Base-by-base conservation (phyloP, 2,888 invertebrate genomes). In the Odontomyia ornata region DNA sequence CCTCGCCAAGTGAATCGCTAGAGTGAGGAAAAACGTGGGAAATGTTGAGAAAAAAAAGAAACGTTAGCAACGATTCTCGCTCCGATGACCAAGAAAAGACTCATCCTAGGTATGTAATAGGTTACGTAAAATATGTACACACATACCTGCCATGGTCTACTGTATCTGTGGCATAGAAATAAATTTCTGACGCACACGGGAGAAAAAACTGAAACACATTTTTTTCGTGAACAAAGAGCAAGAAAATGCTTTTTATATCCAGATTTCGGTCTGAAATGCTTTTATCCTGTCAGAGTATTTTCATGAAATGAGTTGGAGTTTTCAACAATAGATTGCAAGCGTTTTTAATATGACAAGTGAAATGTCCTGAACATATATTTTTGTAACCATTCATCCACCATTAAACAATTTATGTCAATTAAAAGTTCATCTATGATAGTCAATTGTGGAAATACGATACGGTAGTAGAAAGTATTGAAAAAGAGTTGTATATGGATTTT, bases 291-390 rank as follows among this genome's bases (percentile, higher is more conserved):
- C 52, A 52, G 52, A 52, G 13, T 52, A 18, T 36, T 36, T 36
- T 9, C 3, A 36, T 36, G 36, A 36, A 36, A 36, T 36, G 52
- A 4, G 52, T 18, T 52, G 52, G 52, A 52, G 3, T 52, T 18
- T 52, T 52, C 21, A 60, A 60, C 57, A 60, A 25, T 60, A 18
- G 57, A 60, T 60, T 60, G 36, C 57, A 23, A 60, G 13, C 25
- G 21, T 25, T 60, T 21, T 13, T 60, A 60, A 60, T 60, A 60
- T 60, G 57, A 60, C 57, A 60, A 60, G 57, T 25, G 57, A 60
- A 60, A 60, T 60, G 57, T 21, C 25, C 57, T 4, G 57, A 60
- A 60, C n/a, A n/a, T 60, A 25, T 23, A 25, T 60, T 52, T 52
- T 15, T 52, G 7, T 4, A 15, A 52, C n/a, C 7, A 52, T 52